Evolutionary conservation across 2,797 vertebrate species (phyloP), one percentile per base, ranked within the genome.

Genomic region (Telmatherina bonti): DNA sequence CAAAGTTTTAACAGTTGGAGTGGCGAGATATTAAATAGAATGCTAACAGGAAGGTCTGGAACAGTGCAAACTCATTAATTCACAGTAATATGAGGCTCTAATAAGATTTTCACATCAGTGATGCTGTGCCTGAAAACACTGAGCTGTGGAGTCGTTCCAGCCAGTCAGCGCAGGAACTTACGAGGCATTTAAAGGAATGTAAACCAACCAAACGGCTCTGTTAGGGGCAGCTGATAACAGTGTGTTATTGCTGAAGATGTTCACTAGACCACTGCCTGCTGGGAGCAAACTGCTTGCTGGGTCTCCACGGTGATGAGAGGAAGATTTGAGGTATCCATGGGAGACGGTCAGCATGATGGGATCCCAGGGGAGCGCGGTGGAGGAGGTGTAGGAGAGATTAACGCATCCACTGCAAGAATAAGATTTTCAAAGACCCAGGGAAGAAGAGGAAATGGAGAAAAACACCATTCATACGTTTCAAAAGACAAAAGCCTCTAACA

Each of bases 231-330:
- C 36, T 76, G 72, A 80, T 77, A 79, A 70, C 54, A 51, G 3
- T 5, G 16, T 72, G 67, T 79, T 79, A 56, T 62, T 70, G 83
- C 57, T 63, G 67, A 56, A 84, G 72, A 74, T 27, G 3, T 64
- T 79, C 57, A 74, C 29, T 31, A 67, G 72, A 79, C 81, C 47
- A 18, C 49, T 67, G 82, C 53, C 74, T 79, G 65, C 79, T 63
- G 61, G 76, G 81, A 87, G 75, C 55, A 64, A 79, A 82, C 36
- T 15, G 53, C 78, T 84, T 58, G 56, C 74, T 80, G 78, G 72
- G 87, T 90, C 87, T 89, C 86, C 86, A 89, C 79, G 66, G 87
- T 81, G 84, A 91, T 82, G 83, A 83, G 82, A 81, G 74, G 57
- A 76, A 82, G 81, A 80, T 70, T 54, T 36, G 73, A 80, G 70